Percentiles rank a stretch among this genome's conserved stretches.
phyloP scores from a whole-genome alignment of 2,113 vertebrate genomes.

The Ophiodon elongatus region DNA sequence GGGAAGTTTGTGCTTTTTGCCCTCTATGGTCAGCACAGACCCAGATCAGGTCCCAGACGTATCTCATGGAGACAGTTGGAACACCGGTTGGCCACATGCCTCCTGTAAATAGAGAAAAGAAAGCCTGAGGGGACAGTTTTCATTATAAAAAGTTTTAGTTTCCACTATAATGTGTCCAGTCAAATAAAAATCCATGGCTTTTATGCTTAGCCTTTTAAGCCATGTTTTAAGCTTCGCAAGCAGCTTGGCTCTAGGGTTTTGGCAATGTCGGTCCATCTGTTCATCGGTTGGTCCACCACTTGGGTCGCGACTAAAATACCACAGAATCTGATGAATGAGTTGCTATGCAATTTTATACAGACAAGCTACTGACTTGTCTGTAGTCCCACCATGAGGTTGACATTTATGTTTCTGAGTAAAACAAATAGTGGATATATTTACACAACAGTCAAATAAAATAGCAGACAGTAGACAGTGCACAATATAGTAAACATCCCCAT shows the following conservation, averaged over 20 bases:
- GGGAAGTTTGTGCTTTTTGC: conserved; percentile 32
- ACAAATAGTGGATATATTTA: background rate
- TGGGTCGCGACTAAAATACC: background rate
- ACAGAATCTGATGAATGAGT: background rate
- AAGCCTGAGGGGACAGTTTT: background rate
- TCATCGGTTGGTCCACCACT: background rate
- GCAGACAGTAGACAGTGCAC: background rate
- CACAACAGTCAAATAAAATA: background rate
- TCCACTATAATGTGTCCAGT: conserved; percentile 6
- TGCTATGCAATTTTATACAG: background rate
- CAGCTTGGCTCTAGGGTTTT: background rate
- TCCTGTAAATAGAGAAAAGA: background rate
- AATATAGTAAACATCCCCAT: background rate
- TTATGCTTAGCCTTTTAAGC: background rate
- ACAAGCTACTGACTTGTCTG: background rate
- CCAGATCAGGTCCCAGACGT: conserved; percentile 12
- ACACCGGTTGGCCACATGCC: conserved; percentile 11
- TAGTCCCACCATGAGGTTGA: background rate
- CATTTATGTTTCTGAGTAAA: background rate
- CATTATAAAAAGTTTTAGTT: conserved; percentile 2
- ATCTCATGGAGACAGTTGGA: conserved; percentile 19
- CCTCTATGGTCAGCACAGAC: conserved; percentile 3
- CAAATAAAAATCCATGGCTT: background rate
- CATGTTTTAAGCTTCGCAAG: background rate
- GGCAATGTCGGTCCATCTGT: background rate